These are phyloP conservation scores for Nemotelus nigrinus DNA, from an alignment of 2,888 invertebrate species.

Conservation along the genomic window DNA sequence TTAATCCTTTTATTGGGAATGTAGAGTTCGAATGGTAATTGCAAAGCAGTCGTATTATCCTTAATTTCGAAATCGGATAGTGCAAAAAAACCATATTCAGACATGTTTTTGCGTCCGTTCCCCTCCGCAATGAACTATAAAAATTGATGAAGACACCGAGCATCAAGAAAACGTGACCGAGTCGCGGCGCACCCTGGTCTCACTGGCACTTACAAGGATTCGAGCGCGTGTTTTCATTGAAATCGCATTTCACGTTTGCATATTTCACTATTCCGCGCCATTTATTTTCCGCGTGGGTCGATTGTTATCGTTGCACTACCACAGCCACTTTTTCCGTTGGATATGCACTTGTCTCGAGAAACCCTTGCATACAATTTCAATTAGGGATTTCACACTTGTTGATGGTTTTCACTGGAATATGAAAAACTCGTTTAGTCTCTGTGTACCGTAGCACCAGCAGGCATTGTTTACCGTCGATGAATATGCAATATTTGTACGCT, in stretches of 20 bases:
- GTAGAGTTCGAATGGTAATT: constrained; percentile 58
- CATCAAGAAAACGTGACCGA: too few relatives aligned
- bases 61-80: constrained; percentile 59
- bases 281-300: too few relatives aligned
- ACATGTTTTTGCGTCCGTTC: constrained; percentile 56
- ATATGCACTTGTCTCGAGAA: too few relatives aligned
- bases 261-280: too few relatives aligned
- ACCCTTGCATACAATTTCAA: neutral
- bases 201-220: neutral
- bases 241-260: too few relatives aligned
- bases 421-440: neutral
- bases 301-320: too few relatives aligned
- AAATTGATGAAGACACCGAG: too few relatives aligned
- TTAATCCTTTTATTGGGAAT: constrained; percentile 54
- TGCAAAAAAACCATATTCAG: constrained; percentile 61
- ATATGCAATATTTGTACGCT: constrained; percentile 13
- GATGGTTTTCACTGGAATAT: neutral
- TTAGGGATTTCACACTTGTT: neutral
- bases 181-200: too few relatives aligned
- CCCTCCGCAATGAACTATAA: too few relatives aligned
- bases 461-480: constrained; percentile 17
- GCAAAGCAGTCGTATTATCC: constrained; percentile 57
- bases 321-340: too few relatives aligned
- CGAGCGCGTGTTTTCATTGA: neutral
- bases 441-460: neutral